These are phyloP conservation scores for Zonitis immaculata DNA, from an alignment of 2,888 invertebrate genomes.

Conservation along the genomic window DNA sequence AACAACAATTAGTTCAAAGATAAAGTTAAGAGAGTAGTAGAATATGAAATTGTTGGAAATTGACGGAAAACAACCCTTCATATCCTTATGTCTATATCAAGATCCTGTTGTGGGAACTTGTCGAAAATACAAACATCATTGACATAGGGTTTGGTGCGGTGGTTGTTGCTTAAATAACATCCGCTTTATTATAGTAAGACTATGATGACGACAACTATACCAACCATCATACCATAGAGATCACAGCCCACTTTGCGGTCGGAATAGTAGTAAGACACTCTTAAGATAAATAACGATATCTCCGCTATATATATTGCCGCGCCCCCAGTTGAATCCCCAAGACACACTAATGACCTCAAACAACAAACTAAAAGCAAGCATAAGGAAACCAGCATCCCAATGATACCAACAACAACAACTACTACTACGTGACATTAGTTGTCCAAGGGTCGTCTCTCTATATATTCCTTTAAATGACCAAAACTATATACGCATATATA, in stretches of 20 bases:
- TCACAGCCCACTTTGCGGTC: conserved; percentile 45
- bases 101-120: conserved; percentile 44
- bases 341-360: conserved; percentile 47
- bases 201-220: conserved; percentile 38
- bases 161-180: conserved; percentile 23
- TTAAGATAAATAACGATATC: conserved; percentile 51
- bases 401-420: conserved; percentile 36
- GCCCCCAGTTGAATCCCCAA: conserved; percentile 39
- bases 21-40: conserved; percentile 34
- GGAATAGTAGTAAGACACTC: conserved; percentile 41
- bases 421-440: conserved; percentile 27
- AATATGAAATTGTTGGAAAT: conserved; percentile 39
- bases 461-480: conserved; percentile 12
- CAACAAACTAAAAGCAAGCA: conserved; percentile 44
- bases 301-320: conserved; percentile 33
- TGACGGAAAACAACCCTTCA: conserved; percentile 44
- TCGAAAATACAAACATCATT: conserved; percentile 46
- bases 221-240: too few relatives aligned
- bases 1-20: conserved; percentile 25
- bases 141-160: conserved; percentile 40
- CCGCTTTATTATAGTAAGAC: conserved; percentile 31
- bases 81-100: conserved; percentile 42
- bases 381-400: conserved; percentile 31
- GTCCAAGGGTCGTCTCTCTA: not conserved
- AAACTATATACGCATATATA: too few relatives aligned